Percentiles rank a stretch among this genome's conserved stretches.
phyloP scores from a whole-genome alignment of 1,140 invertebrate genomes.

The Cheumatopsyche charites region DNA sequence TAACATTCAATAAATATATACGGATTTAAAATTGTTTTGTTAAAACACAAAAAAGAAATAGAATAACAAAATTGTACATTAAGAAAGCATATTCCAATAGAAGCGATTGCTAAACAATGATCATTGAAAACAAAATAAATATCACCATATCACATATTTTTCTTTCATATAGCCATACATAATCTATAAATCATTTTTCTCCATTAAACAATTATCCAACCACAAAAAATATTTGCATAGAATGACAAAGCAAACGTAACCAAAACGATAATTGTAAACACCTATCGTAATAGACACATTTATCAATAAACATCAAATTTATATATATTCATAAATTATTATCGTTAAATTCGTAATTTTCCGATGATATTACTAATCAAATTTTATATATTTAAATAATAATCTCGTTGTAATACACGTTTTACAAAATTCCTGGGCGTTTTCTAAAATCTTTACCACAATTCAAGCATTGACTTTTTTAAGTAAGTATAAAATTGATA shows the following conservation, averaged over 20 bases:
- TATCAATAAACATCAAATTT: slow-evolving; percentile 32
- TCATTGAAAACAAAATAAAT: no score
- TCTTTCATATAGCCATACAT: no score
- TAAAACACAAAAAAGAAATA: slow-evolving; percentile 14
- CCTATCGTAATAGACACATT: slow-evolving; percentile 28
- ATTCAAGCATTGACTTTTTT: slow-evolving; percentile 4
- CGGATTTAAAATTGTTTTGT: slow-evolving; percentile 4
- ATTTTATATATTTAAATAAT: slow-evolving; percentile 14
- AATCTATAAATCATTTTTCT: no score
- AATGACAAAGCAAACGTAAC: slow-evolving; percentile 1
- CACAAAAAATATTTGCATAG: not conserved
- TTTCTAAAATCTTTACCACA: slow-evolving; percentile 16
- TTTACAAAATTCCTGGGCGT: slow-evolving; percentile 5
- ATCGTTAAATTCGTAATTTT: slow-evolving; percentile 34
- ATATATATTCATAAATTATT: slow-evolving; percentile 37
- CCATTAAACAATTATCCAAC: no score
- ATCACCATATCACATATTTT: no score
- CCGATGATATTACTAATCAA: slow-evolving; percentile 8
- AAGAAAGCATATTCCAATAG: not conserved
- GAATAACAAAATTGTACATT: not conserved
- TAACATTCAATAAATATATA: slow-evolving; percentile 36
- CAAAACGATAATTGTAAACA: slow-evolving; percentile 16
- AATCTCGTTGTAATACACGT: slow-evolving; percentile 28
- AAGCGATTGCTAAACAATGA: no score
- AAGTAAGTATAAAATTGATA: slow-evolving; percentile 23